Conservation (phyloP, 2,888 invertebrate genomes). For the Melitaea athalia region DNA sequence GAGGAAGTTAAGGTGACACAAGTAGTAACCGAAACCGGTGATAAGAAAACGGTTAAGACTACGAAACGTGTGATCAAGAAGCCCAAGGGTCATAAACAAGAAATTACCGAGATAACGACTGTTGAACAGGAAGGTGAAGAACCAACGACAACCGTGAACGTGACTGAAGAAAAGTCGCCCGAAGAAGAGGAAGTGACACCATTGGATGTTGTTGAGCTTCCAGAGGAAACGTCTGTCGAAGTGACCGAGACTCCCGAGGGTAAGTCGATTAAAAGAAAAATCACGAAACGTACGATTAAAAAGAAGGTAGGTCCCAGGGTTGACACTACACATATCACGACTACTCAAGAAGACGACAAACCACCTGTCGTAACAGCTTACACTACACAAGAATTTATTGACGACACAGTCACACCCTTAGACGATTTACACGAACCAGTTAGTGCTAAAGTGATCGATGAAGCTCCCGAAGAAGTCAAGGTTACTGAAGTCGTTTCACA, state of each 20-base stretch:
- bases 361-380: constrained; percentile 45
- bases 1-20: no score
- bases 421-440: background rate
- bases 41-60: no score
- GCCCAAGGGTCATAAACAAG: constrained; percentile 16
- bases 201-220: constrained; percentile 47
- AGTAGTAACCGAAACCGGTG: no score
- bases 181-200: constrained; percentile 53
- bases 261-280: constrained; percentile 49
- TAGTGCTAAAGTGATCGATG: constrained; percentile 8
- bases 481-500: background rate
- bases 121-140: constrained; percentile 1
- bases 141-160: background rate
- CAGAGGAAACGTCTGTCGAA: constrained; percentile 38
- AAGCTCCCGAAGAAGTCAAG: constrained; percentile 32
- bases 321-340: constrained; percentile 8
- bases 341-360: constrained; percentile 45
- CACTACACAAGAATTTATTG: constrained; percentile 32
- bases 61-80: constrained; percentile 27
- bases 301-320: constrained; percentile 36
- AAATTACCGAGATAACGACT: constrained; percentile 10
- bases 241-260: constrained; percentile 46
- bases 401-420: constrained; percentile 34
- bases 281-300: constrained; percentile 39
- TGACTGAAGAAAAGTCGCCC: constrained; percentile 31